Conservation (phyloP, 2,797 vertebrate species). For the Trachurus trachurus region DNA sequence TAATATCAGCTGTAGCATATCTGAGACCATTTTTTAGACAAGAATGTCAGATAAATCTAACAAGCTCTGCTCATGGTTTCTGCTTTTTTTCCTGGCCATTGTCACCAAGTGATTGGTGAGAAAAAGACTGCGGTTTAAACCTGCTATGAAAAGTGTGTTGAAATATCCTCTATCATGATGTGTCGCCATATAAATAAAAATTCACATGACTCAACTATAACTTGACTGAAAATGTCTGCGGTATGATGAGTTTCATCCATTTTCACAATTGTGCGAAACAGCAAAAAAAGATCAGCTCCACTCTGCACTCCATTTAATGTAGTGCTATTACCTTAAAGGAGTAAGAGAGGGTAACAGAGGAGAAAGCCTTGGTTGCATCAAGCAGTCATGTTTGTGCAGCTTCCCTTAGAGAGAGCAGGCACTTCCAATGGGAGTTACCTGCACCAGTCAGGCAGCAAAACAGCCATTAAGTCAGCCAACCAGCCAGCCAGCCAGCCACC, state of each 20-base stretch:
- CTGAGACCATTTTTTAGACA: neutral
- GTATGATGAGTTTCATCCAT: neutral
- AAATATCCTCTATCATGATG: too few species aligned
- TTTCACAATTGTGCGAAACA: neutral
- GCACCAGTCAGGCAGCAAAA: slow-evolving; percentile 64
- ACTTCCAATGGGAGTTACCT: slow-evolving; percentile 70
- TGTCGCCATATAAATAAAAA: too few species aligned
- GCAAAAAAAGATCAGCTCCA: slow-evolving; percentile 2
- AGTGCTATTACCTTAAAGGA: slow-evolving; percentile 28
- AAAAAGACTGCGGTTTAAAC: too few species aligned
- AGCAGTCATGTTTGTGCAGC: slow-evolving; percentile 69
- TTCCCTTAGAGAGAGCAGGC: slow-evolving; percentile 59
- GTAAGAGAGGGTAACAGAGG: slow-evolving; percentile 25
- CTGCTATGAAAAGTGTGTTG: too few species aligned
- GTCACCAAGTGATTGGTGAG: too few species aligned
- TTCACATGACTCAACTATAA: too few species aligned
- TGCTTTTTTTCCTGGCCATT: too few species aligned
- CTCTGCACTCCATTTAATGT: slow-evolving; percentile 7
- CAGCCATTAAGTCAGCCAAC: slow-evolving; percentile 57
- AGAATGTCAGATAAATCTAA: neutral
- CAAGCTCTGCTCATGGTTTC: neutral
- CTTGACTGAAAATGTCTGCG: neutral
- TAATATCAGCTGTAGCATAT: neutral
- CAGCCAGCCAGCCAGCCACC: slow-evolving; percentile 26
- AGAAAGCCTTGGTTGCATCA: slow-evolving; percentile 75